Evolutionary conservation across 2,113 vertebrate species (phyloP).

Genomic region (Calypte anna): DNA sequence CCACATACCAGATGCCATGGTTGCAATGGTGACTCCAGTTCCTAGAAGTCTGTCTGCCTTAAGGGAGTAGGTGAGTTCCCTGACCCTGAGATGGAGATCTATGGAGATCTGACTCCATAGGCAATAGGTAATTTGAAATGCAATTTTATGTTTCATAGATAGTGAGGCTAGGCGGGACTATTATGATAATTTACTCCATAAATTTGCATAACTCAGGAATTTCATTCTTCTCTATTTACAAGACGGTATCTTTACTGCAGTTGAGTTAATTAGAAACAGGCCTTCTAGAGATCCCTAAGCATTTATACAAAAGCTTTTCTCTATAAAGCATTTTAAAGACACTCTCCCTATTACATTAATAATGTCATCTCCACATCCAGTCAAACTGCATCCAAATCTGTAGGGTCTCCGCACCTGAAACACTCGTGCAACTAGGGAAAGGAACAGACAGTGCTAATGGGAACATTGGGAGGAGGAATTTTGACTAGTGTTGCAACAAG

Average conservation of each 20-base stretch:
- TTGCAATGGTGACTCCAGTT: fast-evolving
- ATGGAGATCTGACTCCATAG: background rate
- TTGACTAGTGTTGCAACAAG: background rate
- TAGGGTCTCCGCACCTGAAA: background rate
- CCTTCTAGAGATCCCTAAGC: background rate
- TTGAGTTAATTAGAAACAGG: background rate
- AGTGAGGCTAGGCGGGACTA: background rate
- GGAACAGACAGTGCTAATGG: background rate
- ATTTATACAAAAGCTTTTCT: background rate
- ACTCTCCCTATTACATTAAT: background rate
- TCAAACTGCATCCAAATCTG: background rate
- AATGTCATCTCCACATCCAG: background rate
- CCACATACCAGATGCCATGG: background rate
- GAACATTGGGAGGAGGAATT: background rate
- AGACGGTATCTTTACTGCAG: background rate
- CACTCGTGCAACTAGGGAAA: background rate
- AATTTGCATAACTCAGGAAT: background rate
- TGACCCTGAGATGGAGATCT: background rate
- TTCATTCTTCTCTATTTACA: background rate
- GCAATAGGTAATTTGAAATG: background rate
- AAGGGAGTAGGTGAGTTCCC: background rate
- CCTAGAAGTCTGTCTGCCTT: background rate
- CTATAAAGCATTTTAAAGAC: background rate
- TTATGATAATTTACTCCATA: background rate
- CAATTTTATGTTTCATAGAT: background rate